Conservation (phyloP, 2,797 vertebrate genomes). For the Acanthornis magna region DNA sequence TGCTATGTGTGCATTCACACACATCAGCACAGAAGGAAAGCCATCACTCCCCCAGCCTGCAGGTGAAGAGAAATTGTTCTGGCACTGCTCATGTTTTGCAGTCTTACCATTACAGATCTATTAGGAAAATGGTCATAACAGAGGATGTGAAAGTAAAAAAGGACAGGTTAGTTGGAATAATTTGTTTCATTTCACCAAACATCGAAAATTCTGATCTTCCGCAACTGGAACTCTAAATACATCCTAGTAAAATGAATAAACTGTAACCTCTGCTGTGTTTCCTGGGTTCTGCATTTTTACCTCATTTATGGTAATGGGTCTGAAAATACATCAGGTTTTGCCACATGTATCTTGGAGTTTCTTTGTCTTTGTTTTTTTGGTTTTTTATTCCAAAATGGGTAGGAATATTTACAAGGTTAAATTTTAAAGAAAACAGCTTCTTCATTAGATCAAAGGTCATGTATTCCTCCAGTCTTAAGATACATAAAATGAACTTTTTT, state of each 20-base stretch:
- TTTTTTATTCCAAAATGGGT: not conserved
- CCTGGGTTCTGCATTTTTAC: not conserved
- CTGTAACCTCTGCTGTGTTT: not conserved
- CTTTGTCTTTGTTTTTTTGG: not conserved
- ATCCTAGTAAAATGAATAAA: not conserved
- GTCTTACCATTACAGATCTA: not conserved
- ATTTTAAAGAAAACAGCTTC: constrained; percentile 48
- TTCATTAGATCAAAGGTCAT: constrained; percentile 1
- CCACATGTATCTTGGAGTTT: not conserved
- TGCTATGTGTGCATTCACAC: not conserved
- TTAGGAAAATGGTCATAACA: not conserved
- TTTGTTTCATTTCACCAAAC: not conserved
- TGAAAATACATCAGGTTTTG: not conserved
- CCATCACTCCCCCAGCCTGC: not conserved
- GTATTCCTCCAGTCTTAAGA: constrained; percentile 30
- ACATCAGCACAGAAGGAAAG: not conserved
- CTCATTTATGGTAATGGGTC: not conserved
- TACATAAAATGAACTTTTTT: constrained; percentile 33
- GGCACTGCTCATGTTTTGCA: not conserved
- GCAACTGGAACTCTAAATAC: not conserved
- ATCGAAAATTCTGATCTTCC: not conserved
- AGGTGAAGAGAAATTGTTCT: not conserved
- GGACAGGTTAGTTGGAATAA: not conserved
- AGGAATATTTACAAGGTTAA: constrained; percentile 49
- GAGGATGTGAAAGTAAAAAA: not conserved